Evolutionary conservation across 2,113 vertebrate genomes (phyloP).

Genomic region (Neolamprologus modestus): DNA sequence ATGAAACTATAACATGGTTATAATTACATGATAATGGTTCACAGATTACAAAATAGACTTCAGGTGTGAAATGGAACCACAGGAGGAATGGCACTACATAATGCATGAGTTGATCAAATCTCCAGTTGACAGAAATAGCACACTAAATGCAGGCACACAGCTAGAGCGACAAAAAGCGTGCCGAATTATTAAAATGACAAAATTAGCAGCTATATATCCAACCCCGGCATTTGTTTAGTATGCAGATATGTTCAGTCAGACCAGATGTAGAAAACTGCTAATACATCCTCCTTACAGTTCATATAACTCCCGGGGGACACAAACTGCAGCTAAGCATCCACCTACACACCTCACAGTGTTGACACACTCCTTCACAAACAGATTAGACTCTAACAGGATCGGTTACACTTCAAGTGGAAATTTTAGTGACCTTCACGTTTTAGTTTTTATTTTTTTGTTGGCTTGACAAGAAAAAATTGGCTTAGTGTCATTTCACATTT

Average conservation of each 20-base stretch:
- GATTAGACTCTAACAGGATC: constrained; percentile 33
- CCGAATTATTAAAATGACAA: neutral
- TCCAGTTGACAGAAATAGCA: neutral
- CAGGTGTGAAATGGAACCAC: neutral
- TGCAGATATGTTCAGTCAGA: constrained; percentile 24
- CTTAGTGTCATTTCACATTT: neutral
- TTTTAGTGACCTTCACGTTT: constrained; percentile 1
- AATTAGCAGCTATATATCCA: neutral
- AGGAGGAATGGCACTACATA: neutral
- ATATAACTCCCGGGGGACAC: constrained; percentile 21
- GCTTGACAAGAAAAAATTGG: neutral
- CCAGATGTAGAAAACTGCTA: constrained; percentile 20
- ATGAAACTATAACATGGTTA: neutral
- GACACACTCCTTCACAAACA: constrained; percentile 37
- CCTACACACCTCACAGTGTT: constrained; percentile 47
- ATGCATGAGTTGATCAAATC: neutral
- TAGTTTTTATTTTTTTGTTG: neutral
- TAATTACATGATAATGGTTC: neutral
- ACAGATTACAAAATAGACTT: neutral
- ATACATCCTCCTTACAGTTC: constrained; percentile 3
- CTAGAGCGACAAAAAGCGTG: neutral
- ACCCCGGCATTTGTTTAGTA: constrained; percentile 5
- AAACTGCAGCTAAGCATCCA: constrained; percentile 20
- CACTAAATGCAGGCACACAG: neutral
- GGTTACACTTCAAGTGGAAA: constrained; percentile 20